Conservation (phyloP, 2,797 vertebrate species). For the Gambusia yucatana region DNA sequence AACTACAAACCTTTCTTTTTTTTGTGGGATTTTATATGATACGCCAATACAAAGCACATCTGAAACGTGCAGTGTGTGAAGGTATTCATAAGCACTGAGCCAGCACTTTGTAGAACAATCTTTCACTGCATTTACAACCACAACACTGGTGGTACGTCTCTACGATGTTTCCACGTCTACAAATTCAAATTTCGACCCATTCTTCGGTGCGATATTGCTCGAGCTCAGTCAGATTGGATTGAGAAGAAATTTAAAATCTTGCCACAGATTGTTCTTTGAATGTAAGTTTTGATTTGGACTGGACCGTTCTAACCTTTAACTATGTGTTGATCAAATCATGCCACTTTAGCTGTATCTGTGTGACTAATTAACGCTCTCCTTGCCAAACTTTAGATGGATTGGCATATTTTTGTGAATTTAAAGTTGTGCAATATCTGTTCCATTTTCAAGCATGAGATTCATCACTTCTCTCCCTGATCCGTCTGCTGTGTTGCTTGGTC, state of each 20-base stretch:
- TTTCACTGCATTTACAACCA: background rate
- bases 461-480: background rate
- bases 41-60: background rate
- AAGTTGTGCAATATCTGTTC: background rate
- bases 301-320: background rate
- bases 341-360: background rate
- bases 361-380: background rate
- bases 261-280: background rate
- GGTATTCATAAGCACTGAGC: background rate
- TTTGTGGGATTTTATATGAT: background rate
- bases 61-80: background rate
- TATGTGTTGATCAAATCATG: background rate
- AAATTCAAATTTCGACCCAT: background rate
- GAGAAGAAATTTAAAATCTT: background rate
- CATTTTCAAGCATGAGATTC: background rate
- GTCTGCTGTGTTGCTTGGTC: background rate
- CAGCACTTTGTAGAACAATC: background rate
- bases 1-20: background rate
- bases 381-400: background rate
- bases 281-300: background rate
- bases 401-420: background rate
- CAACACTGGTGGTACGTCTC: background rate
- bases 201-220: background rate
- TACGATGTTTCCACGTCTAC: background rate
- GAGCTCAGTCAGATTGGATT: background rate